Evolutionary conservation across 1,140 invertebrate genomes (phyloP), one percentile per base, ranked within the genome.

Genomic region (Pissodes strobi): DNA sequence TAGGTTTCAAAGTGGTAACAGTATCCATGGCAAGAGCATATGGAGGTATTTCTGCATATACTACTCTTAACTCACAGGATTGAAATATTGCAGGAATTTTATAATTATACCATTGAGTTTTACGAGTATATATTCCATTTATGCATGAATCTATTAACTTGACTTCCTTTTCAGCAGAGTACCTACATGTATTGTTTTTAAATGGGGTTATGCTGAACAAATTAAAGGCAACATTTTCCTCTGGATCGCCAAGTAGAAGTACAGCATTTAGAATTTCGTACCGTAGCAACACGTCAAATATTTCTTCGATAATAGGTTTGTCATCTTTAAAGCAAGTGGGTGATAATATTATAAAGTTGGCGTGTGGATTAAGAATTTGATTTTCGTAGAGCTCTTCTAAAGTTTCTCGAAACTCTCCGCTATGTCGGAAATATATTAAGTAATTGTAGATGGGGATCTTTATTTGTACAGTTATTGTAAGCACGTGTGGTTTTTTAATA

Each of bases 141-240:
- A 5, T 52, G 23, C 63, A 65, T 1, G 21, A 37, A 19, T 65
- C 63, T 27, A 65, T 65, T 15, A 34, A 12, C 10, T 46, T 43
- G 15, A 58, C 37, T 13, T 65, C 43, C 10, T 58, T 45, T 12
- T 67, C 15, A 17, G 62, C 56, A 37, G 67, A 41, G 13, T 62
- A 41, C 1, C 12, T 67, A 25, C 72, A 74, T 12, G 49, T 53
- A 4, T 53, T 62, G 10, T 71, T 45, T 19, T 34, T 43, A 43
- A 70, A 72, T 0, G 71, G 74, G 25, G 69, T 68, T 66, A 69
- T 68, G 12, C 60, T 67, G 39, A 64, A 72, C 18, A 72, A 30
- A 43, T 71, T 65, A 43, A 64, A 74, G 12, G 4, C 34, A 10
- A 22, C 23, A 6, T 23, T 60, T 15, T 68, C 49, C 27, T 37